phyloP scores from a whole-genome alignment of 2,113 vertebrate genomes.

The Menidia beryllina region DNA sequence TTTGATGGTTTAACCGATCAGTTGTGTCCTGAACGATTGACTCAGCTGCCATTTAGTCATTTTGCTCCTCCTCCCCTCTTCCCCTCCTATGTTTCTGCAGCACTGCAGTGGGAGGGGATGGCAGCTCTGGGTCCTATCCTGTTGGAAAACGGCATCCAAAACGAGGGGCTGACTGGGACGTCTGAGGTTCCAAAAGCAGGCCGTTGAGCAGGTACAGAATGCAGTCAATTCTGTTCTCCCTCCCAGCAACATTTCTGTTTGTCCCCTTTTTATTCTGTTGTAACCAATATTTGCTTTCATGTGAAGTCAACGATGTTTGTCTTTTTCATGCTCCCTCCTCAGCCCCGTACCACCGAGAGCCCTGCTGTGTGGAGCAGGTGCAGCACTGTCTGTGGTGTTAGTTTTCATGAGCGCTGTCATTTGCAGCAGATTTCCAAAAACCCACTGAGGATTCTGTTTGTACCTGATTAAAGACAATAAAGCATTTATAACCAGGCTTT shows the following conservation, averaged over 20 bases:
- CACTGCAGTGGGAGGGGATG: slow-evolving; percentile 33
- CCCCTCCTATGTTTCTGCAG: slow-evolving; percentile 3
- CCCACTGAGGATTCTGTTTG: background rate
- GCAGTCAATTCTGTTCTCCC: background rate
- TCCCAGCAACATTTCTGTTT: background rate
- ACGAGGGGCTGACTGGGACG: background rate
- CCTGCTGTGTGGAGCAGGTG: slow-evolving; percentile 38
- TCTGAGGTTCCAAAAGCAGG: background rate
- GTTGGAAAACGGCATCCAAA: slow-evolving; percentile 13
- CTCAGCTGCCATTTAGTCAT: background rate
- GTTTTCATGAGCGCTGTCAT: slow-evolving; percentile 15
- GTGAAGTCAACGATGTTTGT: background rate
- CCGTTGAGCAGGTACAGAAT: slow-evolving; percentile 14
- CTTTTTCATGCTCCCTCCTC: slow-evolving; percentile 4
- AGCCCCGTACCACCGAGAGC: slow-evolving; percentile 18
- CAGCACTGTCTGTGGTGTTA: slow-evolving; percentile 19
- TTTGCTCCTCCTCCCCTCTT: background rate
- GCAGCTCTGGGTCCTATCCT: slow-evolving; percentile 54
- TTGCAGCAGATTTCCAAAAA: slow-evolving; percentile 29
- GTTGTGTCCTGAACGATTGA: no score
- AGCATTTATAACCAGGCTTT: slow-evolving; percentile 14
- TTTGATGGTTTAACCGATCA: no score
- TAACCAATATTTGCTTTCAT: background rate
- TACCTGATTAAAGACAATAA: slow-evolving; percentile 58
- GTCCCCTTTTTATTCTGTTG: background rate